A percentile compares a stretch with the other conserved stretches of the same genome.
These are phyloP conservation scores for Atlantisia rogersi DNA, from an alignment of 2,113 vertebrate species.

Conservation along the genomic window DNA sequence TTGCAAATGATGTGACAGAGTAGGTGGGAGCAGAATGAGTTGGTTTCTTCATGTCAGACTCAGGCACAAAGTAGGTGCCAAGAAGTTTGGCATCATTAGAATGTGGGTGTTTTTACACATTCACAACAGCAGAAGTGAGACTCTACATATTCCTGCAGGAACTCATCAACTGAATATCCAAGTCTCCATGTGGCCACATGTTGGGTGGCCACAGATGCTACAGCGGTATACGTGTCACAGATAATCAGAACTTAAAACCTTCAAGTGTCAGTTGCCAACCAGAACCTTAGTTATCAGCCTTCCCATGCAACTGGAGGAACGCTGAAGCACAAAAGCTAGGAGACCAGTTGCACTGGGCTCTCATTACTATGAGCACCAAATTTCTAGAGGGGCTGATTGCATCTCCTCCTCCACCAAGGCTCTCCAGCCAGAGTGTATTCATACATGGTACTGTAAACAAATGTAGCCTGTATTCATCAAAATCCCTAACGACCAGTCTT, in stretches of 20 bases:
- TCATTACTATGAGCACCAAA: not conserved
- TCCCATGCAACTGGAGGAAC: not conserved
- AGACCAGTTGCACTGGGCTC: not conserved
- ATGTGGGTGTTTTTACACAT: not conserved
- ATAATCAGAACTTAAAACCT: not conserved
- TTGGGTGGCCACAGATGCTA: not conserved
- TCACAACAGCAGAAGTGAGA: not conserved
- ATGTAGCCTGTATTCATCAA: not conserved
- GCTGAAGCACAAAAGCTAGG: not conserved
- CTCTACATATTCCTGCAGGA: not conserved
- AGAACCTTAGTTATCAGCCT: not conserved
- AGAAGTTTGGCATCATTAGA: not conserved
- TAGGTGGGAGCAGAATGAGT: not conserved
- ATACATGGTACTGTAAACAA: not conserved
- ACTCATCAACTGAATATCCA: not conserved
- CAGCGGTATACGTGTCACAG: not conserved
- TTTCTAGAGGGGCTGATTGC: not conserved
- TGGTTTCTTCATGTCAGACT: not conserved
- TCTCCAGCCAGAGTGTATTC: not conserved
- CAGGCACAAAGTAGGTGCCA: not conserved
- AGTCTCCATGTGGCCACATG: not conserved
- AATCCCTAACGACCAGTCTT: fast-evolving
- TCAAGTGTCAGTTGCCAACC: not conserved
- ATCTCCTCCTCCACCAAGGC: not conserved
- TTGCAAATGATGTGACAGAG: not conserved